Base-by-base conservation (phyloP, 30 jellyfish, hydroid and myxozoan genomes). In the Phacellophora camtschatica region DNA sequence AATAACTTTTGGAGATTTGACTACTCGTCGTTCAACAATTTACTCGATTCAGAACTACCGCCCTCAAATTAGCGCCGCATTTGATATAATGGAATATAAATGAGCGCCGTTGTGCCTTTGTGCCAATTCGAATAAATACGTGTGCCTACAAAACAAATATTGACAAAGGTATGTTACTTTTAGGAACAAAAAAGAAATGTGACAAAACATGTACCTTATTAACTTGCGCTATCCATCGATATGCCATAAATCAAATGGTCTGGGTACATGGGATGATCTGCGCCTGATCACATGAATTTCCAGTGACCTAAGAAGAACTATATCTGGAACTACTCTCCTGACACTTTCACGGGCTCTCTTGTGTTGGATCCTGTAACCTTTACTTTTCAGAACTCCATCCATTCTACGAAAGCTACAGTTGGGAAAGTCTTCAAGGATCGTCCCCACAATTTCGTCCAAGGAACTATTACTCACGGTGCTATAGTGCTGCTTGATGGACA, bases 261-360 rank as follows among this genome's bases (percentile, higher is more conserved):
- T 22, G 5, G 81, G 82, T 15, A 74, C 64, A 32, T 41, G 16
- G 37, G 51, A 71, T 11, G 4, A 9, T 46, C 84, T 71, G 12
- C 84, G 20, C 45, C 41, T 12, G 36, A 42, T 23, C 12, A 63
- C 27, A 0, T n/a, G 34, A 5, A 41, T 8, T 51, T 74, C 81
- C 20, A 74, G 39, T 13, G 77, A 32, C 28, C 87, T 74, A 34
- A 36, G 31, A 24, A 57, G 24, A 6, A 74, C 63, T 15, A 81
- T 33, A 51, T 36, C 37, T 12, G 87, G 87, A 30, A 49, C 87
- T 27, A 74, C 87, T 48, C 87, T 32, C 79, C 80, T 22, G 10
- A 54, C 55, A 30, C 59, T 18, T 32, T 50, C 64, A 16, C 87
- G 30, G 23, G 45, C 57, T 48, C 79, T 29, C 9, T 18, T 7